Percentiles rank a stretch among this genome's conserved stretches.
Conservation (phyloP, 2,797 vertebrate genomes). For the Lemur catta region DNA sequence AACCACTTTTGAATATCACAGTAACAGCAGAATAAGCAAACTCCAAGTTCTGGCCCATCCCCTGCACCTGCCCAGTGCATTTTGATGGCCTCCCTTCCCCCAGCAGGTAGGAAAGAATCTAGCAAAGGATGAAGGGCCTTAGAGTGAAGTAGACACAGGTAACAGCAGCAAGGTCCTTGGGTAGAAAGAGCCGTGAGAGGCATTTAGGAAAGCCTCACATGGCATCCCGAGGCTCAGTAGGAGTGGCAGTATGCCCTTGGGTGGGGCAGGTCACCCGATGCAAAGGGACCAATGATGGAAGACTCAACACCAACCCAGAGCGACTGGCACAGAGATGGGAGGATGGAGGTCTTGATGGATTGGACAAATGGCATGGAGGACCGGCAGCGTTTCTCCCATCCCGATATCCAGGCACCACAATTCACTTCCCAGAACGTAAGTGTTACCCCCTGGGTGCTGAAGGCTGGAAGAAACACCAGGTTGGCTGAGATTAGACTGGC, state of each 20-base stretch:
- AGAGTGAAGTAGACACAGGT: background rate
- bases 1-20: background rate
- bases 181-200: background rate
- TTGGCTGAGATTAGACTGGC: background rate
- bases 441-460: fast-evolving
- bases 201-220: background rate
- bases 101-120: background rate
- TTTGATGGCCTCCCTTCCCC: background rate
- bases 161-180: background rate
- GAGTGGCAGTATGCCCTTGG: background rate
- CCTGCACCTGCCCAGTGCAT: background rate
- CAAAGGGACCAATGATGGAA: background rate
- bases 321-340: fast-evolving
- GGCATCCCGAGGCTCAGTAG: fast-evolving
- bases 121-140: background rate
- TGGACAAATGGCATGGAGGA: fast-evolving
- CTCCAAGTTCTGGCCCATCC: background rate
- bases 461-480: background rate
- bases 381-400: background rate
- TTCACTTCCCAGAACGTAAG: background rate
- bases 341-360: background rate
- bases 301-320: background rate
- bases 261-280: background rate
- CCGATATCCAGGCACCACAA: fast-evolving
- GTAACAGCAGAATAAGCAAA: background rate